Percentiles rank a stretch among this genome's conserved stretches.
These are phyloP conservation scores for Oreochromis spilurus DNA, from an alignment of 2,113 vertebrate genomes.

Conservation along the genomic window DNA sequence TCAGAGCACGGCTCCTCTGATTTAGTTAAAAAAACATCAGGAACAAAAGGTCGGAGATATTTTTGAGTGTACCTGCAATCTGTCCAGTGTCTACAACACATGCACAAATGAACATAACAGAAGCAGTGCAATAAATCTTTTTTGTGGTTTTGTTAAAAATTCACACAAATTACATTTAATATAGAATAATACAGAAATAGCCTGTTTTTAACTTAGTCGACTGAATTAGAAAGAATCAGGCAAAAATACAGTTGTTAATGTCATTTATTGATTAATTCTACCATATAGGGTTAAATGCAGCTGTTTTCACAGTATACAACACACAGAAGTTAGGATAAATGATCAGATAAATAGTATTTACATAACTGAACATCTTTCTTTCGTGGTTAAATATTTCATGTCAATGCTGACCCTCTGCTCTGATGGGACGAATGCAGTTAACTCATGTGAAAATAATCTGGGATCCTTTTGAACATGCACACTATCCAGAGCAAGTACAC, in stretches of 20 bases:
- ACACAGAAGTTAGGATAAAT: rapidly evolving
- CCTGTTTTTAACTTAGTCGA: neutral
- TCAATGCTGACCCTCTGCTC: neutral
- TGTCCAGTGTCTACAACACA: neutral
- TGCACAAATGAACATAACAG: neutral
- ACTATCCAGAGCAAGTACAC: neutral
- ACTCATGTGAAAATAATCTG: neutral
- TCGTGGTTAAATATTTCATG: neutral
- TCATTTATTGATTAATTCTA: neutral
- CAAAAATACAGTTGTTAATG: neutral
- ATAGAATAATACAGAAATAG: neutral
- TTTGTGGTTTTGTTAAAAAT: neutral
- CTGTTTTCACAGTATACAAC: neutral
- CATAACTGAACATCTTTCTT: neutral
- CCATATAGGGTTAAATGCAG: neutral
- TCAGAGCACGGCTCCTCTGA: neutral
- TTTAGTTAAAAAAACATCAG: neutral
- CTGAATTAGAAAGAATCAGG: neutral
- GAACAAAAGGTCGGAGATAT: neutral
- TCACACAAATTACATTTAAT: neutral
- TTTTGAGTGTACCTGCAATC: neutral
- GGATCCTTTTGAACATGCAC: neutral
- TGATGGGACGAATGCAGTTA: neutral
- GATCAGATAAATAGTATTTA: neutral
- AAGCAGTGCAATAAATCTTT: neutral